These are phyloP conservation scores for Thereuonema tuberculata DNA, from an alignment of 1,140 invertebrate species.

Conservation along the genomic window DNA sequence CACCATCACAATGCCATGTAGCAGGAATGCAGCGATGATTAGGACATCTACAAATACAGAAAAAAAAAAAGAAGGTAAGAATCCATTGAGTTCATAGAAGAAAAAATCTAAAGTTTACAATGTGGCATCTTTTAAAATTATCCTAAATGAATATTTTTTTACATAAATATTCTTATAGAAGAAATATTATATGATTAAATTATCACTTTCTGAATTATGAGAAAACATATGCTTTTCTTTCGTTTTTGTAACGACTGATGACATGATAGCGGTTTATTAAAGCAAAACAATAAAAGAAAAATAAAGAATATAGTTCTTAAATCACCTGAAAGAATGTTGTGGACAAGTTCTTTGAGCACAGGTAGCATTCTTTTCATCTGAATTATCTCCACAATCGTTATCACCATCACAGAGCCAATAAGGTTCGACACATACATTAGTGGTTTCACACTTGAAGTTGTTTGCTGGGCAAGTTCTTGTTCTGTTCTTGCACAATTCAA, in stretches of 20 bases:
- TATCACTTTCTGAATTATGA: no score
- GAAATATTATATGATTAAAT: no score
- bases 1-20: conserved; percentile 84
- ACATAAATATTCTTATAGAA: no score
- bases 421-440: conserved; percentile 87
- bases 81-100: no score
- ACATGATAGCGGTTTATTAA: no score
- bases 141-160: no score
- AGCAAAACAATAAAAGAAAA: no score
- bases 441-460: conserved; percentile 80
- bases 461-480: conserved; percentile 67
- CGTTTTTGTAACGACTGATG: no score
- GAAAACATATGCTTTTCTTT: no score
- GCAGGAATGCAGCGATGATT: conserved; percentile 46
- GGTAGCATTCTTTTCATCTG: conserved; percentile 79
- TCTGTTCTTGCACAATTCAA: conserved; percentile 67
- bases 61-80: no score
- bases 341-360: conserved; percentile 79
- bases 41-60: conserved; percentile 26
- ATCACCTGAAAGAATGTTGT: conserved; percentile 66
- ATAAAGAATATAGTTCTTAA: no score
- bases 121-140: no score
- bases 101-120: background rate
- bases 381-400: conserved; percentile 92
- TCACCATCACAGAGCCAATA: conserved; percentile 90